A percentile compares a stretch with the other conserved stretches of the same genome.
Evolutionary conservation across 2,113 vertebrate genomes (phyloP).

Genomic region (Gallinago paraguaiae): DNA sequence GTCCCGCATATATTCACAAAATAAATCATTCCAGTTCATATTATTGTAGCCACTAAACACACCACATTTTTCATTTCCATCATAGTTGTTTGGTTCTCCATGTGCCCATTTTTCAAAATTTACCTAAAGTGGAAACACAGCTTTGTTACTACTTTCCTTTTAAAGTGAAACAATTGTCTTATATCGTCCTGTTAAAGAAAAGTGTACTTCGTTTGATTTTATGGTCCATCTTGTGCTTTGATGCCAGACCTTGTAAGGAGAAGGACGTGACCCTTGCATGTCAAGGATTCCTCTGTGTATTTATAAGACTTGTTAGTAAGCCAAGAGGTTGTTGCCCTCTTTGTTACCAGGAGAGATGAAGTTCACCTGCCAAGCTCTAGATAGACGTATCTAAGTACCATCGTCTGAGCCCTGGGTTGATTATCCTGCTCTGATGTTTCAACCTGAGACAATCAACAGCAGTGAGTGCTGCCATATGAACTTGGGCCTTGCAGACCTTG

Average conservation of each 20-base stretch:
- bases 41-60: conserved; percentile 71
- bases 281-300: not conserved
- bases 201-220: not conserved
- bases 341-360: not conserved
- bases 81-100: conserved; percentile 93
- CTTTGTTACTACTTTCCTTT: not conserved
- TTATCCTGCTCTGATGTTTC: not conserved
- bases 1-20: conserved; percentile 81
- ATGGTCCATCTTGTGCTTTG: not conserved
- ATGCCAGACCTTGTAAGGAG: not conserved
- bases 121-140: conserved; percentile 71
- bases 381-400: not conserved
- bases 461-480: not conserved
- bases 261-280: not conserved
- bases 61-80: conserved; percentile 84
- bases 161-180: not conserved
- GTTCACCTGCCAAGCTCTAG: not conserved
- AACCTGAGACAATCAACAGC: not conserved
- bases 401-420: not conserved
- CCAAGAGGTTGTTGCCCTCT: not conserved
- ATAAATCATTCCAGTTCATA: conserved; percentile 86
- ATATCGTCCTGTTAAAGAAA: not conserved
- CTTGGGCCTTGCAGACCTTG: not conserved
- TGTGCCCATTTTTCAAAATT: conserved; percentile 82
- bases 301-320: not conserved